Evolutionary conservation across 2,888 invertebrate species (phyloP).

Genomic region (Criorhina ranunculi): DNA sequence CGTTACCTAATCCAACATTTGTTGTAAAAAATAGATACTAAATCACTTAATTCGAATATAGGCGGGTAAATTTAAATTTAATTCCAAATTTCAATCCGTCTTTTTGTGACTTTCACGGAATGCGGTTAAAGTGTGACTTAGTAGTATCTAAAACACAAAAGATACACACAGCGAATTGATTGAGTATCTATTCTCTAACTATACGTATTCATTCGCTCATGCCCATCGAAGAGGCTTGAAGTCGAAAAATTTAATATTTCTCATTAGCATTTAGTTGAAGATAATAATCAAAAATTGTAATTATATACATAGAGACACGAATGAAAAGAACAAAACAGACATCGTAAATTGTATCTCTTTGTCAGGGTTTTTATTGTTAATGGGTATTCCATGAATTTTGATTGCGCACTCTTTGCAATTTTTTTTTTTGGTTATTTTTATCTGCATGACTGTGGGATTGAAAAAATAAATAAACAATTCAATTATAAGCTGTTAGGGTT

Average conservation of each 20-base stretch:
- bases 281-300: conserved; percentile 42
- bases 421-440: conserved; percentile 13
- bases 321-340: background rate
- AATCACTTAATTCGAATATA: conserved; percentile 3
- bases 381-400: background rate
- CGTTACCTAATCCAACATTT: background rate
- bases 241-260: conserved; percentile 7
- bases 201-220: conserved; percentile 14
- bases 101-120: conserved; percentile 34
- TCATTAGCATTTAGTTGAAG: conserved; percentile 46
- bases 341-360: conserved; percentile 24
- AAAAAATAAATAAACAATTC: conserved; percentile 11
- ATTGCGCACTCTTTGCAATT: conserved; percentile 3
- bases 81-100: background rate
- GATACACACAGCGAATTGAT: background rate
- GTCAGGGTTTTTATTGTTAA: conserved; percentile 15
- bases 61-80: background rate
- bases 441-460: conserved; percentile 22
- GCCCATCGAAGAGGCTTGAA: background rate
- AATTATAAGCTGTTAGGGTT: background rate
- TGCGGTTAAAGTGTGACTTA: background rate
- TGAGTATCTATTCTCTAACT: background rate
- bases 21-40: conserved; percentile 5
- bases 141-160: background rate
- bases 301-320: conserved; percentile 1